These are phyloP conservation scores for Cherax destructor DNA, from an alignment of 1,140 invertebrate genomes.

Conservation along the genomic window DNA sequence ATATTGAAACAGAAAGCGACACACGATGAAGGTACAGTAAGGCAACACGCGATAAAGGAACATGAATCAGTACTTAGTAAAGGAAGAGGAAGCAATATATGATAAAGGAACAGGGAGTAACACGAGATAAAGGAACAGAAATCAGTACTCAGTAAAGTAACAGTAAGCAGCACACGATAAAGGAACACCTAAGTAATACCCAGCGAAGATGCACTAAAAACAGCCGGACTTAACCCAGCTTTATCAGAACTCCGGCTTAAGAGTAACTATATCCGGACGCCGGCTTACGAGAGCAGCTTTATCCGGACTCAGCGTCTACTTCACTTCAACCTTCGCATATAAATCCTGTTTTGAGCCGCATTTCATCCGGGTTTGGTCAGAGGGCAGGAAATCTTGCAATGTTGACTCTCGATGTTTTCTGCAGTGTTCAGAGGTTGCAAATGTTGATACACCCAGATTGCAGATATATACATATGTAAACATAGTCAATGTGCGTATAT, in stretches of 20 bases:
- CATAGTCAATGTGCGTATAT: not conserved
- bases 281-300: not conserved
- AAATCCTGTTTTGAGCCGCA: conserved; percentile 4
- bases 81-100: too few relatives aligned
- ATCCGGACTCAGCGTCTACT: not conserved
- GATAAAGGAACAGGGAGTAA: too few relatives aligned
- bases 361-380: not conserved
- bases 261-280: too few relatives aligned
- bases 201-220: not conserved
- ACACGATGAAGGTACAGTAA: too few relatives aligned
- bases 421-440: not conserved
- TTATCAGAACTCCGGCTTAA: too few relatives aligned
- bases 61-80: too few relatives aligned
- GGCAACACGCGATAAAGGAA: too few relatives aligned
- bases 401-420: not conserved
- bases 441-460: not conserved
- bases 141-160: not conserved
- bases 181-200: not conserved
- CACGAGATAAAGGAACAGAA: too few relatives aligned
- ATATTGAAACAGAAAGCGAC: too few relatives aligned
- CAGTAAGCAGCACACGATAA: not conserved
- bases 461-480: not conserved
- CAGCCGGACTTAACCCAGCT: not conserved
- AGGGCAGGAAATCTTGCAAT: not conserved
- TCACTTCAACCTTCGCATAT: not conserved